Evolutionary conservation across 2,888 invertebrate genomes (phyloP), one percentile per base, ranked within the genome.

Genomic region (Clepsis dumicolana): DNA sequence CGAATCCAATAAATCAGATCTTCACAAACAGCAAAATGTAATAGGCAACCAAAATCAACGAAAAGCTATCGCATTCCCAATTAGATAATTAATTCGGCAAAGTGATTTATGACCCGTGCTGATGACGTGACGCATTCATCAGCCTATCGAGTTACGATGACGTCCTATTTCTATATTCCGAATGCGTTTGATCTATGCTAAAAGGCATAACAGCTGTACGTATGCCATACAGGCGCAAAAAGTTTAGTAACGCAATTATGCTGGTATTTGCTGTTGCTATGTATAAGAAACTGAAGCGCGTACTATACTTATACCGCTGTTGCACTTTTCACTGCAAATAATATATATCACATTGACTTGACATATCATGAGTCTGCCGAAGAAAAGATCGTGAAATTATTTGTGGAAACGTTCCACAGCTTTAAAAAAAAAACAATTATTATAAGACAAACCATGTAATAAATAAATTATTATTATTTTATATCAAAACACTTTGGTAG

Each of bases 51-150:
- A 21, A 48, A 48, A 62, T n/a, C 32, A 44, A 27, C 29, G 24
- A 44, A 68, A 68, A 64, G 57, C 63, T 41, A 59, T 64, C 63
- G 38, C 41, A 52, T 32, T 57, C 52, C 2, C 48, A 57, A 52
- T 63, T 68, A 64, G 64, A 25, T 52, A 64, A 64, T 68, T 68
- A 68, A 59, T 68, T 64, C 32, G 38, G 25, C 10, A 61, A 62
- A 52, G 41, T 68, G 68, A 68, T 64, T 68, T 57, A 68, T 44
- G 64, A 48, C 56, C 21, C 10, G 27, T 32, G 41, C 63, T 64
- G 59, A 68, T 64, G 68, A 68, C 68, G 64, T 18, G 41, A n/a
- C 29, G 59, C 24, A 64, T 59, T 64, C 68, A 64, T 64, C 68
- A 68, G 56, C 59, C 32, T 44, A 57, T 59, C 68, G 41, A 53